phyloP scores from a whole-genome alignment of 1,140 invertebrate species.

The Ips nitidus region DNA sequence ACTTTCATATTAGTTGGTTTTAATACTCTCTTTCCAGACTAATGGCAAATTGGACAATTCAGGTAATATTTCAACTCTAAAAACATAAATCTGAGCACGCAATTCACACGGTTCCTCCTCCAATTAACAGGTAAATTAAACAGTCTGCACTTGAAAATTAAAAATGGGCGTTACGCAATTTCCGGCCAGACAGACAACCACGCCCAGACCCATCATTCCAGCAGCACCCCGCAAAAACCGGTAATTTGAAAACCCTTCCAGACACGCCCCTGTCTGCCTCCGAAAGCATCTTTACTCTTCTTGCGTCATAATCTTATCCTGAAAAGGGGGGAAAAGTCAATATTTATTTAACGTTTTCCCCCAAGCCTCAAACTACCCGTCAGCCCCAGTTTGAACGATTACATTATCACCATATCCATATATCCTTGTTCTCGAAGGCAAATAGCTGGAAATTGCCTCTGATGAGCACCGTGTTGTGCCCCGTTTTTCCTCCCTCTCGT shows the following conservation, averaged over 20 bases:
- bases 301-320: constrained; percentile 1
- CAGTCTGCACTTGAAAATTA: not conserved
- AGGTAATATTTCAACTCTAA: no score
- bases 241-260: not conserved
- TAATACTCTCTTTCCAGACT: no score
- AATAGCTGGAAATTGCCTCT: constrained; percentile 25
- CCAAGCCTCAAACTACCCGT: constrained; percentile 17
- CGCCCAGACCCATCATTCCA: not conserved
- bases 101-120: no score
- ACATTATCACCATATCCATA: constrained; percentile 28
- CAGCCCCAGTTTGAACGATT: constrained; percentile 25
- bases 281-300: not conserved
- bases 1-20: no score
- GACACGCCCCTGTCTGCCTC: not conserved
- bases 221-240: not conserved
- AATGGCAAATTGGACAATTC: no score
- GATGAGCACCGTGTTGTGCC: constrained; percentile 18
- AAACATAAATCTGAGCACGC: no score
- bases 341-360: constrained; percentile 24
- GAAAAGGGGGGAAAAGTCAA: constrained; percentile 13
- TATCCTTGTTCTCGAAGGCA: constrained; percentile 25
- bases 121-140: no score
- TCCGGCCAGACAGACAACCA: constrained; percentile 1
- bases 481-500: no score
- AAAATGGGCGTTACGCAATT: constrained; percentile 15